These are phyloP conservation scores for Myanophis thanlyinensis DNA, from an alignment of 2,113 vertebrate genomes.

Conservation along the genomic window DNA sequence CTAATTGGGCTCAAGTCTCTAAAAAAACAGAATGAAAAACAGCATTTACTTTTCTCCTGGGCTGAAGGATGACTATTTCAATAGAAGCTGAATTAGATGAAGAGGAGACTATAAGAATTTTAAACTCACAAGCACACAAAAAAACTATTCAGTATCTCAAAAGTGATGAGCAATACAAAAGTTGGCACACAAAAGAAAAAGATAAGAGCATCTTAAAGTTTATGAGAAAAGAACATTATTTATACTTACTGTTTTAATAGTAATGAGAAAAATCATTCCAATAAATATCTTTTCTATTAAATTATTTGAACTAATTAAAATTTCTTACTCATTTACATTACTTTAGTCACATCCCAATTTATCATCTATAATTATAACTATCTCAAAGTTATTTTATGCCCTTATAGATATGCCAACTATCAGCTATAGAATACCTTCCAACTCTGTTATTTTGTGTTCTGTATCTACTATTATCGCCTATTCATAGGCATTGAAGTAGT, in stretches of 20 bases:
- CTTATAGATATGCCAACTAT: neutral
- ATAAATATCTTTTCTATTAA: neutral
- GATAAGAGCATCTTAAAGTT: neutral
- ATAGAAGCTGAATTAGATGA: neutral
- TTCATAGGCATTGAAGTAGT: neutral
- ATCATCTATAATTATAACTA: too few species aligned
- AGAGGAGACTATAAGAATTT: neutral
- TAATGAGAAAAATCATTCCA: neutral
- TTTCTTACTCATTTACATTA: too few species aligned
- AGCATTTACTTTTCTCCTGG: neutral
- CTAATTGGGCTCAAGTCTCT: neutral
- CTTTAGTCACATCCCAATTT: neutral
- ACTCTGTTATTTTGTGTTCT: too few species aligned
- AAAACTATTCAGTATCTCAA: neutral
- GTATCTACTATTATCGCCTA: neutral
- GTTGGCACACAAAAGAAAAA: neutral
- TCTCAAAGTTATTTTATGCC: neutral
- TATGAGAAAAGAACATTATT: neutral
- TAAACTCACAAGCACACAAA: neutral
- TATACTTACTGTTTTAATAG: neutral
- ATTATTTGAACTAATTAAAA: neutral
- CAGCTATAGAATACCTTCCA: neutral
- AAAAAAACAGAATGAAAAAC: neutral
- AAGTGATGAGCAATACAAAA: neutral
- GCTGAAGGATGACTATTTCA: neutral